Evolutionary conservation across 2,113 vertebrate genomes (phyloP).

Genomic region (Cranoglanis bouderius): DNA sequence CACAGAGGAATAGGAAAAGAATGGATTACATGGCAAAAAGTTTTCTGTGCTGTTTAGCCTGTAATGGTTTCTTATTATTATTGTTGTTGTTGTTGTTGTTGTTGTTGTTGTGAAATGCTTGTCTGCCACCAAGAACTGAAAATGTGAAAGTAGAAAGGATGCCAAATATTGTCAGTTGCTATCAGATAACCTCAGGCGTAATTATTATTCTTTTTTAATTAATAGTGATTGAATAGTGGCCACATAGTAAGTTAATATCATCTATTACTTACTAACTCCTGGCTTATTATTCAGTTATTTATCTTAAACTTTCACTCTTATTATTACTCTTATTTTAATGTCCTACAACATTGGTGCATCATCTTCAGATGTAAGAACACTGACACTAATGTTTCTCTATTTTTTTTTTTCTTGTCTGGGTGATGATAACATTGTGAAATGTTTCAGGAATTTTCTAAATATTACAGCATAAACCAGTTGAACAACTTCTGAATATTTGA

Average conservation of each 20-base stretch:
- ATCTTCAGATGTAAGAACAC: too few relatives aligned
- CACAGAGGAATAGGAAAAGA: slow-evolving; percentile 8
- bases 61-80: neutral
- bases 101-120: neutral
- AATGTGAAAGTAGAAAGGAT: too few relatives aligned
- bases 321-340: too few relatives aligned
- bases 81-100: neutral
- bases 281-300: neutral
- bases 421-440: neutral
- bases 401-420: neutral
- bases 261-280: neutral
- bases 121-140: neutral
- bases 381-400: too few relatives aligned
- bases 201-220: neutral
- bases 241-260: neutral
- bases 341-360: too few relatives aligned
- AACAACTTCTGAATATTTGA: neutral
- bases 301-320: neutral
- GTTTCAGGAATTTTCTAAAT: neutral
- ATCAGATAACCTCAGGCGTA: neutral
- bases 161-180: neutral
- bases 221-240: neutral
- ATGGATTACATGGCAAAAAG: neutral
- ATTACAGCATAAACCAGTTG: neutral
- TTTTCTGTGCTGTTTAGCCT: neutral